phyloP scores from a whole-genome alignment of 2,797 vertebrate genomes.

The Enteromius thamalakanensis region DNA sequence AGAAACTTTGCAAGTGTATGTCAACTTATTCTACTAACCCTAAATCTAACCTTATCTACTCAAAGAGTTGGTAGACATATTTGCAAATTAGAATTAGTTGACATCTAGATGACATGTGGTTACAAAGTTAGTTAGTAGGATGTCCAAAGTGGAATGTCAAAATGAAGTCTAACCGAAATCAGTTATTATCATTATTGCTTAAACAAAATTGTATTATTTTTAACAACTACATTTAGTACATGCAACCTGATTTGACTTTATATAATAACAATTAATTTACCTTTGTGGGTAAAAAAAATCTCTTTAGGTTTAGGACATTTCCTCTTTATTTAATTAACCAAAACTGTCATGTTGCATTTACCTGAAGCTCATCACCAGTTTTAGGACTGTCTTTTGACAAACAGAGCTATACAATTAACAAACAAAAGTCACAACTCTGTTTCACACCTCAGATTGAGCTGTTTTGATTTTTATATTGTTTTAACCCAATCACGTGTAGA shows the following conservation, averaged over 20 bases:
- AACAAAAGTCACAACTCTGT: neutral
- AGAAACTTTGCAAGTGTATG: too few species aligned
- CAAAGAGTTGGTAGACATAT: too few species aligned
- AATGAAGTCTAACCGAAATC: neutral
- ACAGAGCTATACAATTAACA: neutral
- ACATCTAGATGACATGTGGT: too few species aligned
- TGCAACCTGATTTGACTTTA: neutral
- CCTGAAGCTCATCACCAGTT: conserved; percentile 6
- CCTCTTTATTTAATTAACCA: neutral
- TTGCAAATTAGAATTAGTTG: too few species aligned
- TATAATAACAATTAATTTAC: neutral
- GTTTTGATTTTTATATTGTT: conserved; percentile 69
- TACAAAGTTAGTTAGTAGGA: neutral
- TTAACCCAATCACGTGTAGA: conserved; percentile 61
- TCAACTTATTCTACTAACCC: too few species aligned
- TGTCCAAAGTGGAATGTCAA: too few species aligned
- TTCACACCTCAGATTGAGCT: conserved; percentile 54
- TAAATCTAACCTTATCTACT: too few species aligned
- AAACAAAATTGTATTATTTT: neutral
- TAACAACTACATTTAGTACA: neutral
- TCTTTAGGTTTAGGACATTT: neutral
- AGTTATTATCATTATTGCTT: neutral
- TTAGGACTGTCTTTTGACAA: conserved; percentile 20
- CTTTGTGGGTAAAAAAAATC: neutral
- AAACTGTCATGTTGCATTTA: conserved; percentile 9